A percentile compares a stretch with the other conserved stretches of the same genome.
phyloP scores from a whole-genome alignment of 2,888 invertebrate genomes.

The Himalopsyche tibetana region DNA sequence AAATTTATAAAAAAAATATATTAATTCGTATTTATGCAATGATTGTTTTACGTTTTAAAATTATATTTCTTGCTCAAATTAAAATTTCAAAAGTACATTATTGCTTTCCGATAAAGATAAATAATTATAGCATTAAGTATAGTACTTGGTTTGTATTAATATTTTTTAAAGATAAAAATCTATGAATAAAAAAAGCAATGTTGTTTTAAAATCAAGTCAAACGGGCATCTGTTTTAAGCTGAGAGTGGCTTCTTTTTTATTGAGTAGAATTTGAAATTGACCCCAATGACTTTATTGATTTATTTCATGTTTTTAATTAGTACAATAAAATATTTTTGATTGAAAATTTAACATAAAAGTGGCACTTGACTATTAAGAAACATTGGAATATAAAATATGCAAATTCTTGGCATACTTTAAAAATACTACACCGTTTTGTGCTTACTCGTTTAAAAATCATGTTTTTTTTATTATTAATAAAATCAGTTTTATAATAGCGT shows the following conservation, averaged over 20 bases:
- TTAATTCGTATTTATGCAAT: too few species aligned
- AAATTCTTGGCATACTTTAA: slow-evolving; percentile 8
- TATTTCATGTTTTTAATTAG: slow-evolving; percentile 18
- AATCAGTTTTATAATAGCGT: too few species aligned
- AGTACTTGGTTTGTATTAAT: too few species aligned
- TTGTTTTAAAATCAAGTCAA: background rate
- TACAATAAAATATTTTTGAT: slow-evolving; percentile 33
- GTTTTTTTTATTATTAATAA: too few species aligned
- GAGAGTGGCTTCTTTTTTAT: background rate
- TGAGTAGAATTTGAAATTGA: background rate
- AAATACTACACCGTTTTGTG: background rate
- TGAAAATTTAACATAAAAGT: background rate
- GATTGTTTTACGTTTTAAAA: too few species aligned
- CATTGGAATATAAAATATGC: slow-evolving; percentile 30
- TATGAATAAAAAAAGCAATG: background rate
- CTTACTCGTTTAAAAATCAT: too few species aligned
- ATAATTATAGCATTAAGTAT: too few species aligned
- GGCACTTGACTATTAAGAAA: slow-evolving; percentile 5
- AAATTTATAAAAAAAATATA: too few species aligned
- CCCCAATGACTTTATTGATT: slow-evolving; percentile 27
- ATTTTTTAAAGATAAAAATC: too few species aligned
- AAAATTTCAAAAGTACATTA: too few species aligned
- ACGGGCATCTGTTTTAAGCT: background rate
- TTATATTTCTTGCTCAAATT: too few species aligned
- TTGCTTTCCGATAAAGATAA: too few species aligned